A percentile compares a stretch with the other conserved stretches of the same genome.
phyloP scores from a whole-genome alignment of 2,888 invertebrate genomes.

The Pemphredon lugubris region DNA sequence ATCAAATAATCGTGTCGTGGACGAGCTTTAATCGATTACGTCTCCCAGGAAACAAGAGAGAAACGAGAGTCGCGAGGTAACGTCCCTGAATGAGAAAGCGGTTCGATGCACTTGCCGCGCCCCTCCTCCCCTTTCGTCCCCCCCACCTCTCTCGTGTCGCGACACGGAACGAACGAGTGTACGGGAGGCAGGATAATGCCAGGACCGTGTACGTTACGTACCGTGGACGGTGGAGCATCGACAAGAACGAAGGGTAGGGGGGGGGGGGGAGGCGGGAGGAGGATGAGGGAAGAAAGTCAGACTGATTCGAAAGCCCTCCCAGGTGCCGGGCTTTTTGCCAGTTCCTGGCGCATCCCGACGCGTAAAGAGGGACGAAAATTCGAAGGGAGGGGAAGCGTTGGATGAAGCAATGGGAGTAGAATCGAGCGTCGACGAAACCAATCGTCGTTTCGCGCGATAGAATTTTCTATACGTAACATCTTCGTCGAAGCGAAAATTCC shows the following conservation, averaged over 20 bases:
- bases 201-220: conserved; percentile 42
- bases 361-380: no score
- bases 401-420: no score
- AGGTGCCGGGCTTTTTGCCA: conserved; percentile 38
- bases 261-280: background rate
- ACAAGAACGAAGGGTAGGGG: conserved; percentile 28
- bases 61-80: conserved; percentile 21
- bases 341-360: conserved; percentile 15
- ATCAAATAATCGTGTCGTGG: no score
- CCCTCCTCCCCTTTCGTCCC: conserved; percentile 6
- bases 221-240: conserved; percentile 30
- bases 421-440: no score
- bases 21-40: conserved; percentile 16
- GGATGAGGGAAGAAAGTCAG: conserved; percentile 8
- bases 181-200: conserved; percentile 54
- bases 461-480: no score
- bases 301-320: conserved; percentile 54
- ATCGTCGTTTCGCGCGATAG: no score
- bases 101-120: conserved; percentile 62
- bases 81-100: conserved; percentile 65
- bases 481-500: no score
- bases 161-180: conserved; percentile 47
- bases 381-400: no score
- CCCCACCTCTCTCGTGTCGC: conserved; percentile 33
- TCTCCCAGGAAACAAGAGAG: conserved; percentile 13